Evolutionary conservation across 1,140 invertebrate species (phyloP).

Genomic region (Drosophila tropicalis): DNA sequence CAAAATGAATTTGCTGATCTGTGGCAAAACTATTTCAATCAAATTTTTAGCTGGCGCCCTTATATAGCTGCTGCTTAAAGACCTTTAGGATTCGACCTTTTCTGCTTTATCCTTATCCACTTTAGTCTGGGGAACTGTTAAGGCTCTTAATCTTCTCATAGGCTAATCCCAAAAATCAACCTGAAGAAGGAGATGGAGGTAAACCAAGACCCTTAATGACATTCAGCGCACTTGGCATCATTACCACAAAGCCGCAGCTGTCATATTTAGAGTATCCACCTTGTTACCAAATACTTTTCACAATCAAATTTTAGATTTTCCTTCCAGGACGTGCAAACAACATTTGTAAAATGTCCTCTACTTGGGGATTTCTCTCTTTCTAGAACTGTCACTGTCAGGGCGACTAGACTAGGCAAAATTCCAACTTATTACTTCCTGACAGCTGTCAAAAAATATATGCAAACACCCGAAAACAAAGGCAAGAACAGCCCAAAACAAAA

Average conservation of each 20-base stretch:
- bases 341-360: constrained; percentile 69
- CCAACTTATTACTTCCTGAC: constrained; percentile 82
- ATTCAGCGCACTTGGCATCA: not conserved
- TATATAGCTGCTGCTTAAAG: too few relatives aligned
- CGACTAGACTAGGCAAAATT: constrained; percentile 65
- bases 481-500: not conserved
- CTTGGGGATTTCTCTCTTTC: constrained; percentile 33
- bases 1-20: too few relatives aligned
- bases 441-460: constrained; percentile 81
- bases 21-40: too few relatives aligned
- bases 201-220: constrained; percentile 54
- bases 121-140: not conserved
- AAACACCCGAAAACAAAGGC: constrained; percentile 56
- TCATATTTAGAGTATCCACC: constrained; percentile 49
- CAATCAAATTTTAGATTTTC: constrained; percentile 32
- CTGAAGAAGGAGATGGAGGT: constrained; percentile 22
- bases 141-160: constrained; percentile 61
- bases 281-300: constrained; percentile 38
- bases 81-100: constrained; percentile 10
- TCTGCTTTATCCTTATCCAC: not conserved
- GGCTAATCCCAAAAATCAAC: constrained; percentile 67
- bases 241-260: constrained; percentile 60
- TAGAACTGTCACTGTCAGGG: constrained; percentile 73
- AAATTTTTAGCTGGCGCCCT: not conserved
- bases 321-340: constrained; percentile 25